Evolutionary conservation across 2,888 invertebrate genomes (phyloP), one percentile per base, ranked within the genome.

Genomic region (Allacma fusca): DNA sequence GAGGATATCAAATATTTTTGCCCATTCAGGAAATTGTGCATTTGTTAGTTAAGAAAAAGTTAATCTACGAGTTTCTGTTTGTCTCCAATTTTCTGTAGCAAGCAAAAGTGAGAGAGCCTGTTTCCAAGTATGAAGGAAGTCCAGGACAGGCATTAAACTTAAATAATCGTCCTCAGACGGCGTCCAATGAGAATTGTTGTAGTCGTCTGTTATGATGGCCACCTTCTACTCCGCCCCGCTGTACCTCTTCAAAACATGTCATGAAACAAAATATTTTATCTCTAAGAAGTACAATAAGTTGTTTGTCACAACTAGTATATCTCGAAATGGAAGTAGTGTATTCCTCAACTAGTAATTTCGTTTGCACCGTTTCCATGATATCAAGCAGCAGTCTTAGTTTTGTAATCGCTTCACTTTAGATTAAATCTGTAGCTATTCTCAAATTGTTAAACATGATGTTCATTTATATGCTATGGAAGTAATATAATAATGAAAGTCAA

Each of bases 1-100:
- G n/a, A n/a, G n/a, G n/a, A n/a, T 91, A 87, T 86, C 80, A 34
- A 34, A 34, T 9, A 7, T 4, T 34, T 34, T 34, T 34, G 34
- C 5, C n/a, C n/a, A n/a, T n/a, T n/a, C n/a, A n/a, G n/a, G n/a
- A n/a, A n/a, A n/a, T n/a, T n/a, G n/a, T n/a, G n/a, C n/a, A n/a
- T n/a, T n/a, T n/a, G n/a, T n/a, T n/a, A n/a, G n/a, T n/a, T n/a
- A n/a, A n/a, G n/a, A n/a, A n/a, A n/a, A n/a, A n/a, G n/a, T n/a
- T n/a, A n/a, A n/a, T n/a, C n/a, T n/a, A n/a, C n/a, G n/a, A n/a
- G n/a, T n/a, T n/a, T n/a, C n/a, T n/a, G n/a, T 34, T 34, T 34
- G 9, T 34, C 9, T 34, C 9, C 1, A 62, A 62, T 71, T 75
- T 24, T 5, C 78, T 76, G 7, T 69, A 84, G 84, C 84, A 84